These are phyloP conservation scores for Xiphorhynchus elegans DNA, from an alignment of 2,113 vertebrate genomes.

Conservation along the genomic window DNA sequence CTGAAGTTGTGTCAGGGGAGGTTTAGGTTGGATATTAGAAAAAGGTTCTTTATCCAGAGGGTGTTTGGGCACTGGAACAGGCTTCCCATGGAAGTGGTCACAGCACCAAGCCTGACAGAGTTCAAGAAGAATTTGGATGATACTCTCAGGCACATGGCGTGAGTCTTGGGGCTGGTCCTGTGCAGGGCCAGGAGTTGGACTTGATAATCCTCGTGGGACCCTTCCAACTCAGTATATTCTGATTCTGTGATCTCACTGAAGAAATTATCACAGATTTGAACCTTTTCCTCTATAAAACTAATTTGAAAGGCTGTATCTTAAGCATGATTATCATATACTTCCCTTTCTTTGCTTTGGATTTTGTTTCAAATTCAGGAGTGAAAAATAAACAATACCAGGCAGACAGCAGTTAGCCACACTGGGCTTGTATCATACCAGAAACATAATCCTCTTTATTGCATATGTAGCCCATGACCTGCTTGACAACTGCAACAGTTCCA, in stretches of 20 bases:
- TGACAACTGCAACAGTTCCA: background rate
- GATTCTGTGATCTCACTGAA: background rate
- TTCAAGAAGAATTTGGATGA: background rate
- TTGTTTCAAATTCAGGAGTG: background rate
- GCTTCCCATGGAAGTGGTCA: background rate
- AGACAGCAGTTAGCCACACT: accelerated
- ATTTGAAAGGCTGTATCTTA: background rate
- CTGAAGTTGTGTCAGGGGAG: background rate
- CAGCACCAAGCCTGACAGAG: background rate
- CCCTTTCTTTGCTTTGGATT: background rate
- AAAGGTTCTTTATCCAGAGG: background rate
- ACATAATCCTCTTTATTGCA: background rate
- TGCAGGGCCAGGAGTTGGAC: background rate
- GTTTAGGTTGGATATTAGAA: background rate
- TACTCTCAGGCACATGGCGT: background rate
- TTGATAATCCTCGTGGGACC: background rate
- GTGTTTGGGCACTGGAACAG: background rate
- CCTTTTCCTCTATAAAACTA: background rate
- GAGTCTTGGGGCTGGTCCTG: background rate
- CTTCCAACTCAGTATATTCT: background rate
- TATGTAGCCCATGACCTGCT: background rate
- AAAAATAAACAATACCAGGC: background rate
- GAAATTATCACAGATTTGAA: background rate
- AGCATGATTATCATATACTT: background rate
- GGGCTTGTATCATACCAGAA: background rate